phyloP scores from a whole-genome alignment of 2,888 invertebrate genomes.

The Spicauda simplicius region DNA sequence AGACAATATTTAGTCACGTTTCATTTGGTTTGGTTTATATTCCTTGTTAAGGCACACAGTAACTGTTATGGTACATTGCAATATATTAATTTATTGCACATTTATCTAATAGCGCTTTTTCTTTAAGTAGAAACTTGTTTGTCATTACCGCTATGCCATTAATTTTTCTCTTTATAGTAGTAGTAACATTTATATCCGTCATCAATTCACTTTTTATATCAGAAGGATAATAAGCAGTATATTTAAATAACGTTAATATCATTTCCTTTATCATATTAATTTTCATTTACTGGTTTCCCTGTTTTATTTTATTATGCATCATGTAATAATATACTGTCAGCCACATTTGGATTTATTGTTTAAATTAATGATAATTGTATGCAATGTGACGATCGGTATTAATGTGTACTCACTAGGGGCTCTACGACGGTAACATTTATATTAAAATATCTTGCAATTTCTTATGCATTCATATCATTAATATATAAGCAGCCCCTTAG shows the following conservation, averaged over 20 bases:
- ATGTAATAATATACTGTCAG: slow-evolving; percentile 7
- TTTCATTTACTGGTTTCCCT: slow-evolving; percentile 26
- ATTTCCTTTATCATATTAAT: slow-evolving; percentile 21
- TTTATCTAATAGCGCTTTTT: slow-evolving; percentile 18
- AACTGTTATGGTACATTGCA: neutral
- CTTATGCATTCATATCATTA: neutral
- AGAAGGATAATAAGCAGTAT: slow-evolving; percentile 11
- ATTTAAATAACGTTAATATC: slow-evolving; percentile 7
- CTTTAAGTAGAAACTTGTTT: slow-evolving; percentile 24
- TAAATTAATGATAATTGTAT: slow-evolving; percentile 21
- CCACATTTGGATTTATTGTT: slow-evolving; percentile 18
- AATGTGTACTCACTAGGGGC: neutral
- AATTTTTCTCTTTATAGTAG: slow-evolving; percentile 28
- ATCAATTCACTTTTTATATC: slow-evolving; percentile 23
- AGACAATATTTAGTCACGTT: neutral
- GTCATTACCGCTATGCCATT: slow-evolving; percentile 22
- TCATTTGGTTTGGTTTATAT: neutral
- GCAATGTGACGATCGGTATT: slow-evolving; percentile 18
- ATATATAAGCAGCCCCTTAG: neutral
- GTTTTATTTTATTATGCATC: slow-evolving; percentile 14
- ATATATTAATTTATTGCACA: slow-evolving; percentile 14
- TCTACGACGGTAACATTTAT: slow-evolving; percentile 7
- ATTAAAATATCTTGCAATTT: neutral
- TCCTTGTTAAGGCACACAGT: neutral
- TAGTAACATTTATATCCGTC: slow-evolving; percentile 31